phyloP scores from a whole-genome alignment of 2,113 vertebrate genomes.

The Antechinus flavipes region DNA sequence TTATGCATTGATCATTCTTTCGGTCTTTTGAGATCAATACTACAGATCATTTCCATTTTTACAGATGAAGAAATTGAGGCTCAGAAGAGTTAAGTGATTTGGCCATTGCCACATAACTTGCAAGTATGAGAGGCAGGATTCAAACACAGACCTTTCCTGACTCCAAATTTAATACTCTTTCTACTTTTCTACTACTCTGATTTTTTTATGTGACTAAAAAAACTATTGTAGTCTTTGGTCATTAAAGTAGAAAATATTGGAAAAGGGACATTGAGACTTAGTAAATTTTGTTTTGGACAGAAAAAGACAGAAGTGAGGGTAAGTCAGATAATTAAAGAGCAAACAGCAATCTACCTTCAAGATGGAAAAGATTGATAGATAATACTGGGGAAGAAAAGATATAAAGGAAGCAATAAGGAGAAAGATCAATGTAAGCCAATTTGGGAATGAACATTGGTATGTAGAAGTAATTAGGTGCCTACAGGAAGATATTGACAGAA shows the following conservation, averaged over 20 bases:
- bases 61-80: background rate
- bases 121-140: background rate
- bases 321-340: conserved; percentile 59
- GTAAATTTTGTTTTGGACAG: conserved; percentile 31
- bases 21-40: background rate
- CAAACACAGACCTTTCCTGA: background rate
- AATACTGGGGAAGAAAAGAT: conserved; percentile 15
- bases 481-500: conserved; percentile 29
- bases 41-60: background rate
- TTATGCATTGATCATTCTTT: background rate
- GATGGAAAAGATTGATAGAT: conserved; percentile 47
- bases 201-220: too few relatives aligned
- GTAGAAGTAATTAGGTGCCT: background rate
- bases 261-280: background rate
- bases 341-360: conserved; percentile 44
- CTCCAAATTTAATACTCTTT: background rate
- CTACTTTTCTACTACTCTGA: background rate
- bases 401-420: background rate
- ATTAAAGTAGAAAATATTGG: background rate
- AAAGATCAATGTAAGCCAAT: conserved; percentile 61
- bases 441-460: conserved; percentile 38
- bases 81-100: background rate
- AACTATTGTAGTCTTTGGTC: background rate
- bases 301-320: conserved; percentile 38
- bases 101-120: background rate